Conservation (phyloP, 2,888 invertebrate genomes). For the Biston stratarius region DNA sequence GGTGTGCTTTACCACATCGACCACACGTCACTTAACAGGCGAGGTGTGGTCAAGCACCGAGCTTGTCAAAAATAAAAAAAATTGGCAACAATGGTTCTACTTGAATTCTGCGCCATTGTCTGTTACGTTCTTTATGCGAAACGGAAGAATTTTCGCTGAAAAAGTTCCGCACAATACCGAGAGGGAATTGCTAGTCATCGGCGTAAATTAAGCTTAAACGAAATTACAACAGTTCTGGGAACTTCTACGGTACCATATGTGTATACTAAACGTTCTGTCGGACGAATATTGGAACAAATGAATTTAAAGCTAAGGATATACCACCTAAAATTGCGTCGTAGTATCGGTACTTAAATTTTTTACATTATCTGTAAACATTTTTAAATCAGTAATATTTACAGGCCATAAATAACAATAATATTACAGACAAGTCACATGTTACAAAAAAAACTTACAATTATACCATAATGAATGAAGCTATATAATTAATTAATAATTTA, state of each 20-base stretch:
- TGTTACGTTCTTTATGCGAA: constrained; percentile 24
- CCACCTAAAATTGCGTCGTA: not conserved
- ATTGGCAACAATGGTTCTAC: constrained; percentile 8
- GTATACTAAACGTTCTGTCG: constrained; percentile 28
- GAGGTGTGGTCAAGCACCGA: too few species aligned
- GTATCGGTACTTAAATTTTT: too few species aligned
- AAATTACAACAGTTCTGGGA: constrained; percentile 28
- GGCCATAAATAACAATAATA: too few species aligned
- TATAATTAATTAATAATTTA: too few species aligned
- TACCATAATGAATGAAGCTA: too few species aligned
- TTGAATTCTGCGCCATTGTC: constrained; percentile 13
- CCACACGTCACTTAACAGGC: too few species aligned
- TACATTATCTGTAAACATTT: too few species aligned
- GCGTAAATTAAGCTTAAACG: constrained; percentile 38
- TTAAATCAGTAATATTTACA: too few species aligned
- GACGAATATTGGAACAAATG: not conserved
- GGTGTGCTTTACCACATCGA: too few species aligned
- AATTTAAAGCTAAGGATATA: not conserved
- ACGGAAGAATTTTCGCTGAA: constrained; percentile 31
- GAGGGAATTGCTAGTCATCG: constrained; percentile 40
- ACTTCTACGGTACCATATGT: not conserved
- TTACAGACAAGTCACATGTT: too few species aligned
- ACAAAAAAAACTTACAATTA: too few species aligned
- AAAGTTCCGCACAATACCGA: constrained; percentile 33
- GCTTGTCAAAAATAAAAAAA: too few species aligned